Base-by-base conservation (phyloP, 2,888 invertebrate genomes). In the Spilosoma lubricipeda region DNA sequence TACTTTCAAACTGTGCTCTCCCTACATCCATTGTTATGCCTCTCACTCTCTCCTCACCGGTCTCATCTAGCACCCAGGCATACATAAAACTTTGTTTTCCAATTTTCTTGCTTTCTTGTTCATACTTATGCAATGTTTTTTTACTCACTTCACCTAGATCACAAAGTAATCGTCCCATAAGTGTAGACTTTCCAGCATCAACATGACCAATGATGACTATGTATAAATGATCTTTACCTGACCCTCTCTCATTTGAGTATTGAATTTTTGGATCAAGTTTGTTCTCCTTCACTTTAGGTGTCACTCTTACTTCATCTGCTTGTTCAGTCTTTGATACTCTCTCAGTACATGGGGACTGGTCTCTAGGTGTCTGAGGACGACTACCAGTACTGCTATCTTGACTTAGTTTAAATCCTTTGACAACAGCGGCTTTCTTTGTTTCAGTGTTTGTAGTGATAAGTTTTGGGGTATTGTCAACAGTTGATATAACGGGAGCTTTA, bases 1-100 rank as follows among this genome's bases (percentile, higher is more conserved):
- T 96, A 0, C 99, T 99, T 93, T 99, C 98, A 95, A 99, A 99
- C 83, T 98, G 97, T 27, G 98, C 98, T 84, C 98, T 97, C 0
- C 99, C 99, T 23, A 99, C 98, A 94, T 99, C 99, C 99, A 99
- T 99, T 1, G 99, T 99, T 70, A 99, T 99, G 23, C 99, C 99
- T 81, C 99, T 97, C 42, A 97, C 97, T 85, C 99, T 97, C 93
- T 99, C 99, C 91, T 99, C 99, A 1, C 99, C 99, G 76, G 99
- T 99, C 94, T 99, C 99, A 93, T 99, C 99, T 71, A 99, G 95
- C 3, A 99, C 99, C 99, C 99, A 99, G 5, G 99, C 99, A 93
- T 98, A 99, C 96, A 99, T 98, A 87, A 99, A 99, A 79, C 99
- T 99, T 88, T 99, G 98, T 93, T 99, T 99, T 5, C 99, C 99